Base-by-base conservation (phyloP, 2,797 vertebrate species). In the Onychomys leucogaster region DNA sequence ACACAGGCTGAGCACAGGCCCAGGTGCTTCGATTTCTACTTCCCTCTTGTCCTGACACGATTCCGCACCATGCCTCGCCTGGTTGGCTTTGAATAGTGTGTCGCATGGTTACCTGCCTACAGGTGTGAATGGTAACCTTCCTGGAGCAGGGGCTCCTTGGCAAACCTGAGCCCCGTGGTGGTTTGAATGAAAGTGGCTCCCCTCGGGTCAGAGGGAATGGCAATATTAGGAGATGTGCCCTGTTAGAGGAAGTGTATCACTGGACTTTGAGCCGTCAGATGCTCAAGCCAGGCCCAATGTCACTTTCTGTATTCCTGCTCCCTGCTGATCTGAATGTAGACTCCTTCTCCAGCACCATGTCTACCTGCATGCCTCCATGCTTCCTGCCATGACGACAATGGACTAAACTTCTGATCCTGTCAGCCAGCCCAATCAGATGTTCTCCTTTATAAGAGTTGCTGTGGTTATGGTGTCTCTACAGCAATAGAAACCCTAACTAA, bases 71-170 rank as follows among this genome's bases (percentile, higher is more conserved):
- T 37, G 89, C 14, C 43, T 76, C 52, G 5, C 10, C 0, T 16
- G 46, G 29, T 57, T 59, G 55, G 1, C 63, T 55, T 73, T 29
- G 67, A 16, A 2, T 9, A 1, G 21, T 4, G 0, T 32, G 0
- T 49, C 9, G 0, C 0, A 2, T 6, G 61, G n/a, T 5, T 65
- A 3, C 23, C 29, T 0, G 0, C 59, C 82, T 88, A 3, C 8
- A 19, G 93, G 32, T 17, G 0, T 13, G 49, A 7, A 1, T 5
- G 25, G 75, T 4, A 11, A 9, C 5, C 16, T 2, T 43, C 71
- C 16, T 27, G 0, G 2, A 21, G 49, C 29, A 1, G 14, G 19
- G 0, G 59, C 76, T 78, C 55, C 14, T 32, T 10, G 0, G 32
- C 59, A 7, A 4, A 7, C 57, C 49, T 9, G 4, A 6, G 55